Evolutionary conservation across 2,797 vertebrate species (phyloP).

Genomic region (Australoheros facetus): DNA sequence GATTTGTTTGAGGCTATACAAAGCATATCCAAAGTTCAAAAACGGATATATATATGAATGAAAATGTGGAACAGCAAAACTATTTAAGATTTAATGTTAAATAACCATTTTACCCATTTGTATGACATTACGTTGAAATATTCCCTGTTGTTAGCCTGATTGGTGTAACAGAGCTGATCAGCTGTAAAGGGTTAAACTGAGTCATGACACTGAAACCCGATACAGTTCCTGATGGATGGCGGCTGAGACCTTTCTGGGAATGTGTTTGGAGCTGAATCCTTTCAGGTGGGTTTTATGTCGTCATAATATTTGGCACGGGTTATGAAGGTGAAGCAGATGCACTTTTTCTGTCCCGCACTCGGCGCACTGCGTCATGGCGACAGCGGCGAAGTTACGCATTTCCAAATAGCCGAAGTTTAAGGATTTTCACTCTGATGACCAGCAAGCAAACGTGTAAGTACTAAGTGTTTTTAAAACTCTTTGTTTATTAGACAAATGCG

Average conservation of each 20-base stretch:
- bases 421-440: neutral
- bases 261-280: neutral
- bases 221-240: constrained; percentile 27
- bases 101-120: neutral
- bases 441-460: constrained; percentile 35
- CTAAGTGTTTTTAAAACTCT: no score
- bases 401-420: constrained; percentile 26
- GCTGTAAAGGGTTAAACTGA: constrained; percentile 68
- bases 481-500: neutral
- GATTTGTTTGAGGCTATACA: neutral
- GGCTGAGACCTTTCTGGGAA: neutral
- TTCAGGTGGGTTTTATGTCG: constrained; percentile 7
- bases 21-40: neutral
- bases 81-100: neutral
- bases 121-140: neutral
- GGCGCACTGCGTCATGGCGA: constrained; percentile 56
- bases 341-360: neutral
- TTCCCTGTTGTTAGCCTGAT: neutral
- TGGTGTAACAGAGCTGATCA: neutral
- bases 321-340: neutral
- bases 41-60: neutral
- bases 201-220: constrained; percentile 61
- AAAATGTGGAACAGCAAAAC: neutral
- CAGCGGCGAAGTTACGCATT: constrained; percentile 43
- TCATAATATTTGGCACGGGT: neutral